Percentiles rank a stretch among this genome's conserved stretches.
These are phyloP conservation scores for Coboldia fuscipes DNA, from an alignment of 1,140 invertebrate species.

Conservation along the genomic window DNA sequence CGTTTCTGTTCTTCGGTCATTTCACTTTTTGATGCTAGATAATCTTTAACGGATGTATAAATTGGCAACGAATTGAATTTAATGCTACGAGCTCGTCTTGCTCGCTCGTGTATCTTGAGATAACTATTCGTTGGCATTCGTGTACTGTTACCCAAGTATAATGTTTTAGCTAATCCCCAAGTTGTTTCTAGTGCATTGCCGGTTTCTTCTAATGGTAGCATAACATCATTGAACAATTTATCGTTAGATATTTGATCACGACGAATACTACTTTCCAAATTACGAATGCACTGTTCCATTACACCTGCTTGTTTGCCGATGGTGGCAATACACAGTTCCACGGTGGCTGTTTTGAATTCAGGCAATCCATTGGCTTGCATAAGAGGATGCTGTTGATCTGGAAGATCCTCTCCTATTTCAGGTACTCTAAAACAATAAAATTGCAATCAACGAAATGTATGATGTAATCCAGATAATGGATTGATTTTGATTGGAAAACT, in stretches of 20 bases:
- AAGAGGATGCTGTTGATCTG: slow-evolving; percentile 46
- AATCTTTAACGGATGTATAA: slow-evolving; percentile 40
- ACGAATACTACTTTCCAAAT: slow-evolving; percentile 5
- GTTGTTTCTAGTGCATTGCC: slow-evolving; percentile 51
- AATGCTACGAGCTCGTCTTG: slow-evolving; percentile 32
- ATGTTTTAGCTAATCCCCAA: slow-evolving; percentile 67
- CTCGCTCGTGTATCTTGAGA: slow-evolving; percentile 47
- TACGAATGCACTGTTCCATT: slow-evolving; percentile 43
- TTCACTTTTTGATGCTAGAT: slow-evolving; percentile 18
- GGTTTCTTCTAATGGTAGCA: slow-evolving; percentile 52
- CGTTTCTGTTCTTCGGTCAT: slow-evolving; percentile 43
- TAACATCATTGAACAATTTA: slow-evolving; percentile 37
- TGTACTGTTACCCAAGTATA: slow-evolving; percentile 61
- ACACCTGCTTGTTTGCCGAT: slow-evolving; percentile 64
- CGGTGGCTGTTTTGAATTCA: slow-evolving; percentile 56
- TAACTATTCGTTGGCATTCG: slow-evolving; percentile 57
- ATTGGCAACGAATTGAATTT: slow-evolving; percentile 46
- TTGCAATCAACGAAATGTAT: neutral
- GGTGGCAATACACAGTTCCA: slow-evolving; percentile 59
- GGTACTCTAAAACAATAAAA: slow-evolving; percentile 45
- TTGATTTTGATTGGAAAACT: neutral
- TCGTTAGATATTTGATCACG: slow-evolving; percentile 28
- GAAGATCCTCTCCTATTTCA: slow-evolving; percentile 66
- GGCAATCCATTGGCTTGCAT: slow-evolving; percentile 49
- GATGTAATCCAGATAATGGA: neutral